Base-by-base conservation (phyloP, 2,888 invertebrate species). In the Antitype chi region DNA sequence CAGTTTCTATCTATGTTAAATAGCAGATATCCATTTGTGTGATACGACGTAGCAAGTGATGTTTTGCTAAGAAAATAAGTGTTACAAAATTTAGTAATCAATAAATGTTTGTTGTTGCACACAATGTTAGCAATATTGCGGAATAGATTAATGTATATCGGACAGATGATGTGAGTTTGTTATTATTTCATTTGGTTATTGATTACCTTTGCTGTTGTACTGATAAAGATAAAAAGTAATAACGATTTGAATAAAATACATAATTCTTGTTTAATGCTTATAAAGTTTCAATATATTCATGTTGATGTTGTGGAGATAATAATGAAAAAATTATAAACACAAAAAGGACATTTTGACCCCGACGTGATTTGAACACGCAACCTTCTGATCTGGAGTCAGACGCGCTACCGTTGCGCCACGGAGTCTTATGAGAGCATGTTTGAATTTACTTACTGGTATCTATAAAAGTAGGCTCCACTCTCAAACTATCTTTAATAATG, bases 381-480 rank as follows among this genome's bases (percentile, higher is more conserved):
- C 98, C 98, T 98, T 98, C 98, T 98, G 98, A 98, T 98, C 98
- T 98, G 98, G 98, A 99, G 98, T 98, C 98, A 98, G 98, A 98
- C 98, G 98, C 98, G 98, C 98, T 98, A 98, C 98, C 98, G 98
- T 98, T 98, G 98, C 98, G 98, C 98, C 98, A 98, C 98, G 98
- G 98, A 98, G 98, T 98, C 98, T 23, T 3, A 8, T n/a, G 17
- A 0, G 0, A 0, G 0, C 0, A 0, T 0, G 0, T 0, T 0
- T 6, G 38, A 83, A 81, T 66, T 66, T 74, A 32, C 3, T 23
- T 17, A 47, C 0, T 5, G 1, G 0, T 73, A 79, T 63, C 17
- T 17, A 57, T 9, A 5, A 8, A 6, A 17, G 8, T 23, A 28
- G 5, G n/a, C 15, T 32, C 32, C 5, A 55, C 25, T 17, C 15